Evolutionary conservation across 1,140 invertebrate species (phyloP), one percentile per base, ranked within the genome.

Genomic region (Lithobius niger): DNA sequence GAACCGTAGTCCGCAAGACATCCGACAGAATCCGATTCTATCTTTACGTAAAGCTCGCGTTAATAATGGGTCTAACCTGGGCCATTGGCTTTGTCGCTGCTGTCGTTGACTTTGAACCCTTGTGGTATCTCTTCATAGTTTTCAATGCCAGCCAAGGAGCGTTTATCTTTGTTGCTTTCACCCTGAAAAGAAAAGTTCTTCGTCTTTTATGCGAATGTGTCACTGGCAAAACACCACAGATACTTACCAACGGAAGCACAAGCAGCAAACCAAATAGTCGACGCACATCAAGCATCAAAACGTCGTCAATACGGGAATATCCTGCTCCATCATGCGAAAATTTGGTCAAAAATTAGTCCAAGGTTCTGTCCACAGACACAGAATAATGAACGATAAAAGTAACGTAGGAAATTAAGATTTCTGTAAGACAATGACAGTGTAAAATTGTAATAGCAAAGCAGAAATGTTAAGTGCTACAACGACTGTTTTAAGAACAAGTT

Each of bases 41-140:
- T 42, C 59, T 77, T 3, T 76, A 77, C 63, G 57, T 74, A 13
- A 76, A 75, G 54, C 61, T 78, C 1, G 69, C 69, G 3, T 56
- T 70, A 0, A 69, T 77, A 13, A 72, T 77, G 68, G 75, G 74
- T 0, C 45, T 76, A 13, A 71, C 73, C 0, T 78, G 76, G 76
- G 63, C 70, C 18, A 66, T 72, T 22, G 73, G 71, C 1, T 69
- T 75, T 36, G 19, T 74, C 0, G 68, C 74, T 13, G 61, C 66
- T 3, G 54, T 70, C 3, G 26, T 6, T 3, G 26, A 55, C 3
- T 18, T 10, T 13, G 43, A 55, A 27, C 3, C 28, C 27, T 60
- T 75, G 16, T 65, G 67, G 60, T 74, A 72, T 59, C 61, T 70
- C 19, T 74, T 74, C 60, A 71, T 75, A 10, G 50, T 75, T 1